Evolutionary conservation across 2,888 invertebrate species (phyloP).

Genomic region (Drosophila melanocephala): DNA sequence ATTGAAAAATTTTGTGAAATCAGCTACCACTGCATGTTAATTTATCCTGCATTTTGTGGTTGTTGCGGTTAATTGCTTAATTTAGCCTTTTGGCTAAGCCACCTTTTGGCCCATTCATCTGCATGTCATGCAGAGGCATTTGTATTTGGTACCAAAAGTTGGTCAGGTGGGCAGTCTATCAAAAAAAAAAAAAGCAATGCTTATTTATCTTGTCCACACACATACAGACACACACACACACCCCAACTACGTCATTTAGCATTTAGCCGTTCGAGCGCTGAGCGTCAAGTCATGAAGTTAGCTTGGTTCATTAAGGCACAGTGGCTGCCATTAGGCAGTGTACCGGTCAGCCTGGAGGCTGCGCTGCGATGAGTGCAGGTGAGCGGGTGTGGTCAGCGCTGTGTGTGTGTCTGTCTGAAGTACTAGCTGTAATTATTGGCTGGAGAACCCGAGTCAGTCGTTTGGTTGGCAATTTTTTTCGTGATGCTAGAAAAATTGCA

Average conservation of each 20-base stretch:
- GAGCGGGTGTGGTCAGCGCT: constrained; percentile 29
- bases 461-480: constrained; percentile 42
- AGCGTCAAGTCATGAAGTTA: constrained; percentile 62
- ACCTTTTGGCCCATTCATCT: constrained; percentile 50
- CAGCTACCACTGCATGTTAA: constrained; percentile 1
- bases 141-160: constrained; percentile 4
- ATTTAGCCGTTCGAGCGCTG: constrained; percentile 16
- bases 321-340: constrained; percentile 56
- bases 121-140: constrained; percentile 32
- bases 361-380: constrained; percentile 38
- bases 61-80: constrained; percentile 21
- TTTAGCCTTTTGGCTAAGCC: constrained; percentile 31
- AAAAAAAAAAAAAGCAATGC: constrained; percentile 53
- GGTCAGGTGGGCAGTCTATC: constrained; percentile 6
- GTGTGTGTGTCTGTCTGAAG: constrained; percentile 7
- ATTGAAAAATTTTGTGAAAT: constrained; percentile 1
- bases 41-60: constrained; percentile 38
- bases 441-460: constrained; percentile 43
- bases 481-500: constrained; percentile 27
- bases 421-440: constrained; percentile 60
- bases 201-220: constrained; percentile 44
- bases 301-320: constrained; percentile 59
- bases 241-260: constrained; percentile 16
- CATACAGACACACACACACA: constrained; percentile 2
- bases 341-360: constrained; percentile 26